Percentiles rank a stretch among this genome's conserved stretches.
Conservation (phyloP, 1,140 invertebrate genomes). For the Drosophila elegans region DNA sequence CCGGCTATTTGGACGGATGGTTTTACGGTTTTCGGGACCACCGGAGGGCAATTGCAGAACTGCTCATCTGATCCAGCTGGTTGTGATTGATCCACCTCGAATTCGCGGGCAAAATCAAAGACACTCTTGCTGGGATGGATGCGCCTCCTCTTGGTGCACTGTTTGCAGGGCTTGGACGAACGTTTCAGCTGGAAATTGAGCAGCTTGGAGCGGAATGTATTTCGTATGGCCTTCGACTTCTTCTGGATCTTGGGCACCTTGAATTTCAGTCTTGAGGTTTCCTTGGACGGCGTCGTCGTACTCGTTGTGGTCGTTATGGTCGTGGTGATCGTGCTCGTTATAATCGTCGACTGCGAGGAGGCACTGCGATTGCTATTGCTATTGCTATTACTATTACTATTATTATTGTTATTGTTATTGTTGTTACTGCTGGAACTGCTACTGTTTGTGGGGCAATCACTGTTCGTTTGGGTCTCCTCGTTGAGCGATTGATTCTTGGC, state of each 20-base stretch:
- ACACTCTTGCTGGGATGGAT: slow-evolving; percentile 82
- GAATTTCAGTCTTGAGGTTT: slow-evolving; percentile 80
- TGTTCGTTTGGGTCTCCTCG: slow-evolving; percentile 34
- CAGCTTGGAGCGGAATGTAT: slow-evolving; percentile 80
- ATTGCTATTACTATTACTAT: slow-evolving; percentile 35
- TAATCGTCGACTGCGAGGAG: slow-evolving; percentile 51
- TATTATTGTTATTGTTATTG: slow-evolving; percentile 40
- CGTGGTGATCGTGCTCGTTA: slow-evolving; percentile 61
- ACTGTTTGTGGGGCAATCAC: slow-evolving; percentile 32
- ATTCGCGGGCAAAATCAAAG: slow-evolving; percentile 76
- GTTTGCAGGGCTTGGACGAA: slow-evolving; percentile 70
- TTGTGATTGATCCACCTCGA: slow-evolving; percentile 32
- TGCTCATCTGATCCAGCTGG: slow-evolving; percentile 41
- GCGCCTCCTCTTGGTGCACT: slow-evolving; percentile 75
- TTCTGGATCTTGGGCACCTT: slow-evolving; percentile 84
- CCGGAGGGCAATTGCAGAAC: slow-evolving; percentile 67
- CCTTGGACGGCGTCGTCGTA: slow-evolving; percentile 75
- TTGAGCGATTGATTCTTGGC: slow-evolving; percentile 30
- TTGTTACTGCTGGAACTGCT: slow-evolving; percentile 42
- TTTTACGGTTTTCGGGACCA: slow-evolving; percentile 27
- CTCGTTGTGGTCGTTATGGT: slow-evolving; percentile 48
- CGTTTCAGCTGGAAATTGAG: slow-evolving; percentile 75
- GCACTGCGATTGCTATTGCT: slow-evolving; percentile 47
- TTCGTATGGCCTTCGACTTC: slow-evolving; percentile 81
- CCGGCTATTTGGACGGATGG: slow-evolving; percentile 33